Conservation (phyloP, 1,140 invertebrate species). For the Bombus affinis region DNA sequence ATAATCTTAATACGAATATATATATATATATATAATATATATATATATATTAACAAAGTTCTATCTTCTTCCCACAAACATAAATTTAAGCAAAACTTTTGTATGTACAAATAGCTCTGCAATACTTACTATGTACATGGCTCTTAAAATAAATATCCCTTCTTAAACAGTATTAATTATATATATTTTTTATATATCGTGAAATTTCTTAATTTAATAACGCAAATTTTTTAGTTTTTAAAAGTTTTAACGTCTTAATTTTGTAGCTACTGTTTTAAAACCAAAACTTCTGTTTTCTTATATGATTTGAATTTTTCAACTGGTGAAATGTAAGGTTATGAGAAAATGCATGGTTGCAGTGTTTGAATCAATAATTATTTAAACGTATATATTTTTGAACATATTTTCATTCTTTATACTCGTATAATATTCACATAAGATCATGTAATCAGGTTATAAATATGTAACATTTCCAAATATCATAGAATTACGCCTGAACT, state of each 20-base stretch:
- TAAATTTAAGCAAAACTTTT: constrained; percentile 50
- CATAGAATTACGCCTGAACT: constrained; percentile 34
- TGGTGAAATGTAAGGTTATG: neutral
- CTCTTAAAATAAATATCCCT: constrained; percentile 47
- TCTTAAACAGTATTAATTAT: constrained; percentile 45
- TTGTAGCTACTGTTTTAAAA: neutral
- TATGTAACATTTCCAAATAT: constrained; percentile 42
- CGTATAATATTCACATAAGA: constrained; percentile 37
- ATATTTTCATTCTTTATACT: constrained; percentile 38
- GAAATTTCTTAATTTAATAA: neutral
- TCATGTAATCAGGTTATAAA: constrained; percentile 46
- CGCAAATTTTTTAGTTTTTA: neutral
- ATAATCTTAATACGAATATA: constrained; percentile 53
- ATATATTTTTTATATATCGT: neutral
- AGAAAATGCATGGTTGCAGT: neutral
- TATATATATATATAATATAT: too few relatives aligned
- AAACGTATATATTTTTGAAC: constrained; percentile 46
- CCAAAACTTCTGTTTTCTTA: neutral
- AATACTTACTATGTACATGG: constrained; percentile 37
- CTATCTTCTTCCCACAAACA: constrained; percentile 37
- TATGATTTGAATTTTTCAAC: neutral
- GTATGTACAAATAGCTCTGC: constrained; percentile 52
- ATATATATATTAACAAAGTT: constrained; percentile 27
- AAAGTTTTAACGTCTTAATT: neutral
- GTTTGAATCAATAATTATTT: constrained; percentile 28